A percentile compares a stretch with the other conserved stretches of the same genome.
phyloP scores from a whole-genome alignment of 2,113 vertebrate species.

The Trichomycterus rosablanca region DNA sequence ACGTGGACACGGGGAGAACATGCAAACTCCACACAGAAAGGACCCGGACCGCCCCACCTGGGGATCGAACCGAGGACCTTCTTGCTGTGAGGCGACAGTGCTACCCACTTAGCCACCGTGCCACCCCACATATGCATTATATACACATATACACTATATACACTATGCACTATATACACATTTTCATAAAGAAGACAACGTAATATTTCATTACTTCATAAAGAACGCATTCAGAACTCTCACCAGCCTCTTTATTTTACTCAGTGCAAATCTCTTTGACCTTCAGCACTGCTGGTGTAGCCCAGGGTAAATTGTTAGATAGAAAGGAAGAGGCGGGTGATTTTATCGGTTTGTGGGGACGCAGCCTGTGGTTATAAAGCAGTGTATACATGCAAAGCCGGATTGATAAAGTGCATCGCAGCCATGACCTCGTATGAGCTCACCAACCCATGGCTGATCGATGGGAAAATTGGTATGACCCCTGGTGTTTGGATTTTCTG shows the following conservation, averaged over 20 bases:
- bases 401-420: conserved; percentile 37
- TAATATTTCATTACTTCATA: too few species aligned
- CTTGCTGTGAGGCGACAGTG: too few species aligned
- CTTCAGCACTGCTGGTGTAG: conserved; percentile 5
- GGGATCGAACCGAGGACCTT: too few species aligned
- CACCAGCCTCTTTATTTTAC: conserved; percentile 10
- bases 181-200: too few species aligned
- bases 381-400: conserved; percentile 22
- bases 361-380: conserved; percentile 9
- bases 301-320: conserved; percentile 6
- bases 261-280: conserved; percentile 18
- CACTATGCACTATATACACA: too few species aligned
- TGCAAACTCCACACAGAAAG: too few species aligned
- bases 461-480: conserved; percentile 38
- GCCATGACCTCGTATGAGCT: conserved; percentile 24
- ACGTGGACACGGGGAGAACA: too few species aligned
- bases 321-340: not conserved
- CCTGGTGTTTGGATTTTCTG: conserved; percentile 26
- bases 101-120: too few species aligned
- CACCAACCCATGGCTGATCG: conserved; percentile 22
- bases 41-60: too few species aligned
- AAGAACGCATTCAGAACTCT: conserved; percentile 25
- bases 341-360: conserved; percentile 16
- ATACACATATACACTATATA: too few species aligned
- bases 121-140: too few species aligned